These are phyloP conservation scores for Mayetiola destructor DNA, from an alignment of 2,888 invertebrate species.

Conservation along the genomic window DNA sequence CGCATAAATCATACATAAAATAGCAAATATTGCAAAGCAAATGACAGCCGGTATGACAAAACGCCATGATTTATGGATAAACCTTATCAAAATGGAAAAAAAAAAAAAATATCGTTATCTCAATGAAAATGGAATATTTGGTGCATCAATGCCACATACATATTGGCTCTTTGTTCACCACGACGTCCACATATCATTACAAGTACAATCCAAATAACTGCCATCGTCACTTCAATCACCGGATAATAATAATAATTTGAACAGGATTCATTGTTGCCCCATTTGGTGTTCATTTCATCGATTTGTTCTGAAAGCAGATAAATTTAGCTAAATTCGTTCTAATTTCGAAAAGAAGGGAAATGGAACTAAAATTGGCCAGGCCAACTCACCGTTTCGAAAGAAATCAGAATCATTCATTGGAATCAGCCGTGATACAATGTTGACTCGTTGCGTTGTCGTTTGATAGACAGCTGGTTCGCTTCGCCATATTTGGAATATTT, in stretches of 20 bases:
- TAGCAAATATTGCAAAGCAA: neutral
- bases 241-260: neutral
- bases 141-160: neutral
- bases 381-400: neutral
- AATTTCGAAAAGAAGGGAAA: neutral
- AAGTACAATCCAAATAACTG: neutral
- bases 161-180: neutral
- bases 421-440: neutral
- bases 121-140: neutral
- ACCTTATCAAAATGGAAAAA: neutral
- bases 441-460: neutral
- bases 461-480: neutral
- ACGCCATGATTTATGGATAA: conserved; percentile 1
- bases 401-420: neutral
- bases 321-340: neutral
- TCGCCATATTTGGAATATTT: neutral
- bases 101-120: neutral
- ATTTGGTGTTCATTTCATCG: neutral
- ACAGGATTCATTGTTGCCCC: neutral
- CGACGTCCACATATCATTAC: neutral
- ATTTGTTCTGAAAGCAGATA: neutral
- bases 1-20: neutral
- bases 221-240: neutral
- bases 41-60: neutral
- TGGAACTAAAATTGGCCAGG: neutral